Percentiles rank a stretch among this genome's conserved stretches.
These are phyloP conservation scores for Silvanus unidentatus DNA, from an alignment of 2,888 invertebrate species.

Conservation along the genomic window DNA sequence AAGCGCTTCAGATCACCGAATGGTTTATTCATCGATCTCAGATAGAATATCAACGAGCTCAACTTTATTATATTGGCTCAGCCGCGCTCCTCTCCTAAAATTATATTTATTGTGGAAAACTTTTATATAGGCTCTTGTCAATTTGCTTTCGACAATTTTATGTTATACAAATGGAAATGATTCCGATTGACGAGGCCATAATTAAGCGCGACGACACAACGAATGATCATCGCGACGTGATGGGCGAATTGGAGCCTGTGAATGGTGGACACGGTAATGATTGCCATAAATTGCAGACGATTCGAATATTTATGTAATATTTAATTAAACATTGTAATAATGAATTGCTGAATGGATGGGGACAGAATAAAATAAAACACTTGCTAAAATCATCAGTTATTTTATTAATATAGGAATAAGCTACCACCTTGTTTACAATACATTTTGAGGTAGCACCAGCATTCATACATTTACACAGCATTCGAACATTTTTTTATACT, in stretches of 20 bases:
- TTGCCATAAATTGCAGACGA: no score
- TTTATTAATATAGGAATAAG: constrained; percentile 47
- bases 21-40: constrained; percentile 29
- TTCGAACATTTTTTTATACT: constrained; percentile 19
- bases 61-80: background rate
- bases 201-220: no score
- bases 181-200: no score
- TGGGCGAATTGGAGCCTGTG: no score
- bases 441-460: constrained; percentile 42
- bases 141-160: constrained; percentile 9
- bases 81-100: background rate
- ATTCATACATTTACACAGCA: constrained; percentile 22
- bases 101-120: constrained; percentile 6
- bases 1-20: constrained; percentile 22
- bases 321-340: no score
- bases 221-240: no score
- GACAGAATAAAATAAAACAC: constrained; percentile 11
- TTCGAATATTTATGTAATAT: no score
- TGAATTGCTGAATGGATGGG: background rate
- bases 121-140: constrained; percentile 15
- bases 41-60: constrained; percentile 23
- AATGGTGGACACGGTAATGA: no score
- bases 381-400: constrained; percentile 32
- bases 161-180: no score
- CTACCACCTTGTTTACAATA: constrained; percentile 45